These are phyloP conservation scores for Calliopsis andreniformis DNA, from an alignment of 1,140 invertebrate species.

Conservation along the genomic window DNA sequence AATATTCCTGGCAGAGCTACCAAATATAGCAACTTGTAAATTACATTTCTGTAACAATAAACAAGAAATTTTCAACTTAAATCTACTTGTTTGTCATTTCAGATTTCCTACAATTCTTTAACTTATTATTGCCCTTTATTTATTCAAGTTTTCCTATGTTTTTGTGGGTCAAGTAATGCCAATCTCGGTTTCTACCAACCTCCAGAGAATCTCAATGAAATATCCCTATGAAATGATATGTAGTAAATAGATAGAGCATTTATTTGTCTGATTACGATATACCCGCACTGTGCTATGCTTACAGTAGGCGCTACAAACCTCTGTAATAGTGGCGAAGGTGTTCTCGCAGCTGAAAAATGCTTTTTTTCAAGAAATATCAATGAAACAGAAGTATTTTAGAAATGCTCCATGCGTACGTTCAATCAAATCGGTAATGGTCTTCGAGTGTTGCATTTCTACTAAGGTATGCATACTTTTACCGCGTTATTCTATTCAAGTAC, in stretches of 20 bases:
- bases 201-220: background rate
- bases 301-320: conserved; percentile 50
- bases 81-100: too few relatives aligned
- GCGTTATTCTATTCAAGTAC: conserved; percentile 6
- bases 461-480: conserved; percentile 45
- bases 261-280: conserved; percentile 23
- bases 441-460: conserved; percentile 7
- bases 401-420: conserved; percentile 16
- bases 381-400: conserved; percentile 40
- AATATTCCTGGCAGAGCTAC: too few relatives aligned
- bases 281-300: conserved; percentile 31
- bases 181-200: background rate
- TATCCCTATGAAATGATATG: conserved; percentile 9
- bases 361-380: conserved; percentile 27
- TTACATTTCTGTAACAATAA: too few relatives aligned
- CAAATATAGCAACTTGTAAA: too few relatives aligned
- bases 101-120: too few relatives aligned
- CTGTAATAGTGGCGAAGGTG: conserved; percentile 46
- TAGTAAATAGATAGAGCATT: conserved; percentile 15
- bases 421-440: conserved; percentile 35
- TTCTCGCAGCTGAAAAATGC: conserved; percentile 26
- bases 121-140: too few relatives aligned
- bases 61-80: too few relatives aligned
- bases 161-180: background rate
- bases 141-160: background rate